Evolutionary conservation across 2,797 vertebrate species (phyloP).

Genomic region (Tapera naevia): DNA sequence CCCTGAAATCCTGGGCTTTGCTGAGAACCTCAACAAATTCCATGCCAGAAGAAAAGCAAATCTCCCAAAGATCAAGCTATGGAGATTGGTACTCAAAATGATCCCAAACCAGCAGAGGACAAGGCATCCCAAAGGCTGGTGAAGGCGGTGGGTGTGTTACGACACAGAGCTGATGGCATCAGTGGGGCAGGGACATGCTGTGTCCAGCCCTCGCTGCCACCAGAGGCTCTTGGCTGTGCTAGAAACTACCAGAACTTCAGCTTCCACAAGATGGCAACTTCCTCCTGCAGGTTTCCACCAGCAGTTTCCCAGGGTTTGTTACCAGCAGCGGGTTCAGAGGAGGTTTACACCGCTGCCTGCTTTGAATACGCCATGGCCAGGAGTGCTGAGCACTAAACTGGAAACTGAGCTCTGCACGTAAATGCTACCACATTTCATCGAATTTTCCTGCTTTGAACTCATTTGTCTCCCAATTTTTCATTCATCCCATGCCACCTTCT

Average conservation of each 20-base stretch:
- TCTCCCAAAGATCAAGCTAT: neutral
- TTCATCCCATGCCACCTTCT: neutral
- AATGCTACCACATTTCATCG: accelerated
- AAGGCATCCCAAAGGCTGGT: no score
- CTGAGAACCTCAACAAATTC: neutral
- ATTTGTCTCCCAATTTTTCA: neutral
- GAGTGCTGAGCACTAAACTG: neutral
- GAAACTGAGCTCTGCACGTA: neutral
- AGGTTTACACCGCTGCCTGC: neutral
- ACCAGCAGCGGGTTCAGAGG: neutral
- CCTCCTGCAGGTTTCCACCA: neutral
- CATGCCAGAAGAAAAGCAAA: neutral
- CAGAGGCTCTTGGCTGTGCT: accelerated
- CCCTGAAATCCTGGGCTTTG: neutral
- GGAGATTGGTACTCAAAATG: neutral
- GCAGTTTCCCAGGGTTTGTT: accelerated
- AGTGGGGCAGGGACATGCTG: neutral
- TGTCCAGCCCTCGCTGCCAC: accelerated
- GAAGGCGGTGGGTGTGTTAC: accelerated
- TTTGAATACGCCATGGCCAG: neutral
- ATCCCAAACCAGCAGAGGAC: neutral
- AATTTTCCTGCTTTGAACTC: neutral
- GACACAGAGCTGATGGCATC: accelerated
- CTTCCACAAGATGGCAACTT: neutral
- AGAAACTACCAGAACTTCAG: neutral